Base-by-base conservation (phyloP, 2,113 vertebrate genomes). In the Leiothrix lutea region DNA sequence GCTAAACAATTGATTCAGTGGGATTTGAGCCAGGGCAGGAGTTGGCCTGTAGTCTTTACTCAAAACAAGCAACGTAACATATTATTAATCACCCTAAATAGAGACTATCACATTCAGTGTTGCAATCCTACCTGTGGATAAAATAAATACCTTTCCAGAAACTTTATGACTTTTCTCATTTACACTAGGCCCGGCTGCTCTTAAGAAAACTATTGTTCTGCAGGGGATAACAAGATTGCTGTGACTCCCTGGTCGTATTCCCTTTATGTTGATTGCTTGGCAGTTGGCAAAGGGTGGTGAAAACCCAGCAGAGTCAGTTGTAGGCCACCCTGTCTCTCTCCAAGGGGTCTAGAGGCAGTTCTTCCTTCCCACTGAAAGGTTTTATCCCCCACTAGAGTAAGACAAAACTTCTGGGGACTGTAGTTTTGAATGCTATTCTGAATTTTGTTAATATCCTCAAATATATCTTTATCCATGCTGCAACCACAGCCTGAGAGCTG, bases 71-170 rank as follows among this genome's bases (percentile, higher is more conserved):
- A 93, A 72, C 56, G 60, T 58, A 92, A 73, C 81, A 35, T 86
- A 77, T 74, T 97, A 95, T 92, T 96, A 94, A 93, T 94, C 90
- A 96, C 88, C 82, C 60, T 94, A 88, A 93, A 95, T 80, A 73
- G 45, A 93, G 47, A 86, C 74, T 94, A 93, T 93, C 85, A 60
- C 51, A 26, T 92, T 73, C 67, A 78, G 60, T n/a, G 60, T 67
- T 86, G 75, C 75, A 88, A 26, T 92, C 60, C 75, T 94, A 90
- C 86, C 90, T 94, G 75, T 2, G 15, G 69, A 92, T 82, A 90
- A 92, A 96, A 94, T 86, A 88, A 93, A 83, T 88, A 86, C 79
- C 36, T 93, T 91, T 94, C 79, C 64, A 86, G 75, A 86, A 96
- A 67, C 75, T 64, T 96, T 88, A 70, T 17, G 81, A 67, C 62